A percentile compares a stretch with the other conserved stretches of the same genome.
Conservation (phyloP, 2,797 vertebrate genomes). For the Micrastur ruficollis region DNA sequence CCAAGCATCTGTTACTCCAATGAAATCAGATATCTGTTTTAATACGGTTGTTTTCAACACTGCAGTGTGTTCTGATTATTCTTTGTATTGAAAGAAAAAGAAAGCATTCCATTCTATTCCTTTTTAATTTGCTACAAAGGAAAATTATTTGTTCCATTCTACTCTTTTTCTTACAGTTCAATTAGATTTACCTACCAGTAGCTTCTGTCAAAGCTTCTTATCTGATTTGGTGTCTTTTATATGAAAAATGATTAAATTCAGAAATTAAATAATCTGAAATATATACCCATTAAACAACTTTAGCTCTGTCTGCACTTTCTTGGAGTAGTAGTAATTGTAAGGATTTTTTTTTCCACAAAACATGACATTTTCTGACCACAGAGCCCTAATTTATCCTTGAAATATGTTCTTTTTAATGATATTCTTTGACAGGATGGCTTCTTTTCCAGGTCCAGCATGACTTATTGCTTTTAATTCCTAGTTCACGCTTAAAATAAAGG, state of each 20-base stretch:
- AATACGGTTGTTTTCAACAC: constrained; percentile 24
- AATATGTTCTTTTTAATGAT: not conserved
- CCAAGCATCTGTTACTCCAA: constrained; percentile 61
- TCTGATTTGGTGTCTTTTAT: not conserved
- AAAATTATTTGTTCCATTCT: not conserved
- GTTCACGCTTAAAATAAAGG: not conserved
- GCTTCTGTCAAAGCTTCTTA: not conserved
- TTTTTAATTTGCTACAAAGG: not conserved
- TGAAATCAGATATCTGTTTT: constrained; percentile 62
- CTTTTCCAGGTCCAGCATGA: not conserved
- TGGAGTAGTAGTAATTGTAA: not conserved
- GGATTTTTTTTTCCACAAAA: not conserved
- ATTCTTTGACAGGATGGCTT: not conserved
- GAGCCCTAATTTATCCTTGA: not conserved
- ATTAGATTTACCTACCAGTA: not conserved
- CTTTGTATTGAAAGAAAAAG: not conserved
- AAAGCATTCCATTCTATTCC: not conserved
- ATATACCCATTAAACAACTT: not conserved
- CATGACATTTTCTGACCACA: not conserved
- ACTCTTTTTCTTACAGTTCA: not conserved
- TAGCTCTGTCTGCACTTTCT: not conserved
- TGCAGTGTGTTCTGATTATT: not conserved
- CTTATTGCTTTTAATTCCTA: not conserved
- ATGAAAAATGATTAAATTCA: not conserved
- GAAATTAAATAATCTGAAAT: not conserved